A percentile compares a stretch with the other conserved stretches of the same genome.
Evolutionary conservation across 2,797 vertebrate genomes (phyloP).

Genomic region (Echeneis naucrates): DNA sequence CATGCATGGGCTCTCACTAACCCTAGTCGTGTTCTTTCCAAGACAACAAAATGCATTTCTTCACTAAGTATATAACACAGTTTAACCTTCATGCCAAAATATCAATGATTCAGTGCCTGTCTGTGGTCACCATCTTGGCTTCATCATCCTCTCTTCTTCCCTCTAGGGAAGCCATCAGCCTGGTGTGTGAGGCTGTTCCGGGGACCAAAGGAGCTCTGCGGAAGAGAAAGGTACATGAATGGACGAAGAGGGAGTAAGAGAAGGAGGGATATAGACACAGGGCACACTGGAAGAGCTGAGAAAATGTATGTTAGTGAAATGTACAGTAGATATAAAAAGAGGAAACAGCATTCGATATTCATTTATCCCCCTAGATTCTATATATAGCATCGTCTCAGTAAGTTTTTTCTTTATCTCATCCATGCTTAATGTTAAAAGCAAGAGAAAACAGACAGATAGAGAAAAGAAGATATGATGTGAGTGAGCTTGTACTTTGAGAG

Average conservation of each 20-base stretch:
- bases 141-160: slow-evolving; percentile 50
- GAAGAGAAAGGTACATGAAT: slow-evolving; percentile 93
- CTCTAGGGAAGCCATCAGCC: slow-evolving; percentile 96
- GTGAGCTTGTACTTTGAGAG: slow-evolving; percentile 35
- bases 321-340: slow-evolving; percentile 45
- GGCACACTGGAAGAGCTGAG: slow-evolving; percentile 27
- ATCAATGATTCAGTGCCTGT: slow-evolving; percentile 6
- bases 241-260: slow-evolving; percentile 31
- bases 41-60: not conserved
- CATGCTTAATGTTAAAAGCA: slow-evolving; percentile 55
- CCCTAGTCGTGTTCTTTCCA: not conserved
- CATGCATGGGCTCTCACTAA: no score
- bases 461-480: slow-evolving; percentile 34
- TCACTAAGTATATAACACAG: no score
- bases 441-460: slow-evolving; percentile 34
- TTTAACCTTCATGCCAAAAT: slow-evolving; percentile 11
- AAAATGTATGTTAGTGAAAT: slow-evolving; percentile 41
- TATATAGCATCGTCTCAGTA: slow-evolving; percentile 62
- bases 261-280: slow-evolving; percentile 77
- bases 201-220: slow-evolving; percentile 94
- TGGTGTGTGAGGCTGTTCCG: slow-evolving; percentile 95
- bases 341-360: slow-evolving; percentile 64
- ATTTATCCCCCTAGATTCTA: slow-evolving; percentile 64
- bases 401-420: slow-evolving; percentile 39
- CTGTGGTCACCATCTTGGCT: slow-evolving; percentile 42